Percentiles rank a stretch among this genome's conserved stretches.
Evolutionary conservation across 2,113 vertebrate genomes (phyloP).

Genomic region (Poeciliopsis prolifica): DNA sequence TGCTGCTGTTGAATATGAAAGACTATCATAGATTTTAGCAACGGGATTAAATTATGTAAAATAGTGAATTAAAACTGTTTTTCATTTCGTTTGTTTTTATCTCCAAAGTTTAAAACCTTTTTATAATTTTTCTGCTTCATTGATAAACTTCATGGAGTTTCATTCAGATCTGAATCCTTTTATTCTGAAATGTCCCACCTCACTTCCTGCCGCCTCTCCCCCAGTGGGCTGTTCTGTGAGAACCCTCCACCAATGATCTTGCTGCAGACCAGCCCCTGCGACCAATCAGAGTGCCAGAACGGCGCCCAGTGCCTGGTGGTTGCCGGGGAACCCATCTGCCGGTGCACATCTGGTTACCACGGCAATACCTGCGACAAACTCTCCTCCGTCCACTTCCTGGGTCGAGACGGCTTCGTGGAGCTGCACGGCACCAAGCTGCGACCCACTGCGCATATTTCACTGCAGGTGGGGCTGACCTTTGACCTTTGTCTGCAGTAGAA

Average conservation of each 20-base stretch:
- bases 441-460: slow-evolving; percentile 92
- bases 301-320: slow-evolving; percentile 90
- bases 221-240: slow-evolving; percentile 93
- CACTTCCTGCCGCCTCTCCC: neutral
- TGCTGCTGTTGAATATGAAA: too few relatives aligned
- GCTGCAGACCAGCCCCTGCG: slow-evolving; percentile 96
- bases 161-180: neutral
- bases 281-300: slow-evolving; percentile 94
- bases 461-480: slow-evolving; percentile 83
- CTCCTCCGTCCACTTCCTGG: slow-evolving; percentile 93
- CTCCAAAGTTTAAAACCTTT: too few relatives aligned
- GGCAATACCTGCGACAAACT: slow-evolving; percentile 94
- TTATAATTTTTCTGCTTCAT: neutral
- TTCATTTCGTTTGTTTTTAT: too few relatives aligned
- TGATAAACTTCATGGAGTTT: neutral
- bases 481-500: neutral
- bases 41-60: too few relatives aligned
- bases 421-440: slow-evolving; percentile 87
- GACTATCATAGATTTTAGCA: too few relatives aligned
- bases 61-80: too few relatives aligned
- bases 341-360: slow-evolving; percentile 91
- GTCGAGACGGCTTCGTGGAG: slow-evolving; percentile 92
- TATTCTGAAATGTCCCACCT: neutral
- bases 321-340: slow-evolving; percentile 91
- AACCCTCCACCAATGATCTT: slow-evolving; percentile 95